Percentiles rank a stretch among this genome's conserved stretches.
Conservation (phyloP, 2,113 vertebrate species). For the Lutjanus erythropterus region DNA sequence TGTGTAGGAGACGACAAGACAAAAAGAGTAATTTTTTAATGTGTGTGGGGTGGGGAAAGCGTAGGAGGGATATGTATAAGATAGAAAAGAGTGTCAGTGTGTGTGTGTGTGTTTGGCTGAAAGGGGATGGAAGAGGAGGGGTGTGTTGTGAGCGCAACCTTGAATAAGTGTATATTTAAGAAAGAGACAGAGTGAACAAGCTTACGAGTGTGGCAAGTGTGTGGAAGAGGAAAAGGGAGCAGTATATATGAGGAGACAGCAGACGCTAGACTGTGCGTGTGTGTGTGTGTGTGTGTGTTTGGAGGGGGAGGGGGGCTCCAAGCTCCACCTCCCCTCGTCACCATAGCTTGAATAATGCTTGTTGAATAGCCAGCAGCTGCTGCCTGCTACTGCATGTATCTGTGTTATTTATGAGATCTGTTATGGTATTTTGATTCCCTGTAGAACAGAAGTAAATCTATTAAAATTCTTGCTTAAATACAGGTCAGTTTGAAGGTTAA, state of each 20-base stretch:
- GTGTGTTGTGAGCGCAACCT: slow-evolving; percentile 2
- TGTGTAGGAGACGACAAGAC: slow-evolving; percentile 40
- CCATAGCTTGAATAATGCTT: slow-evolving; percentile 77
- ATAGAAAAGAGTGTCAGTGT: slow-evolving; percentile 13
- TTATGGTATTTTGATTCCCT: not conserved
- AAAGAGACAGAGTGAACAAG: not conserved
- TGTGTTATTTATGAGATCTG: slow-evolving; percentile 48
- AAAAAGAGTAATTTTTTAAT: slow-evolving; percentile 51
- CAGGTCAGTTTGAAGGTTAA: slow-evolving; percentile 1
- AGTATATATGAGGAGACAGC: slow-evolving; percentile 31
- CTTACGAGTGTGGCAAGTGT: slow-evolving; percentile 35
- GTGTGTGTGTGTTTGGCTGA: slow-evolving; percentile 17
- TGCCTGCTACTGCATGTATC: slow-evolving; percentile 42
- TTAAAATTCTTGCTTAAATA: not conserved
- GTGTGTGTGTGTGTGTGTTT: slow-evolving; percentile 42
- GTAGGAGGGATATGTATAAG: slow-evolving; percentile 42
- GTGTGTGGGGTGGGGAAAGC: slow-evolving; percentile 38
- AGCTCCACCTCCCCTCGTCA: slow-evolving; percentile 85
- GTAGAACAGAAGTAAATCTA: not conserved
- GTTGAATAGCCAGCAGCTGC: slow-evolving; percentile 65
- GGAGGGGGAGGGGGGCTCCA: slow-evolving; percentile 55
- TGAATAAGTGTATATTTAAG: slow-evolving; percentile 4
- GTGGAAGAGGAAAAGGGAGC: slow-evolving; percentile 37
- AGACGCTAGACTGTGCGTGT: slow-evolving; percentile 34
- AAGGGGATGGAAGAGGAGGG: slow-evolving; percentile 29